Evolutionary conservation across 2,888 invertebrate species (phyloP), one percentile per base, ranked within the genome.

Genomic region (Eupithecia subfuscata): DNA sequence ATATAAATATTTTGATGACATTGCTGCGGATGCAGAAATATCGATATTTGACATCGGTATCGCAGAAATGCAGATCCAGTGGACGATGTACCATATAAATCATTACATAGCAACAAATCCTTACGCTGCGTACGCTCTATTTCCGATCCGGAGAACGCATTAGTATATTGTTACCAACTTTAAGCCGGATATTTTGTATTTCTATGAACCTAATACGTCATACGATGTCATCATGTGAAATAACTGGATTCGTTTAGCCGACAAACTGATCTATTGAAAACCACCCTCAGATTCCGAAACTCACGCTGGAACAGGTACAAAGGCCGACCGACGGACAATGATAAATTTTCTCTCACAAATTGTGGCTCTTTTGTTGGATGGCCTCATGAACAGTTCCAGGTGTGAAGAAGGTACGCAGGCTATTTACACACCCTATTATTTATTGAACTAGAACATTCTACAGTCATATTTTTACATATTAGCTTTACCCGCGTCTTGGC

Each of bases 301-400:
- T 60, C 60, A 60, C 22, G 60, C 60, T 60, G 2, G 60, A 60
- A 12, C 60, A 25, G 22, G 60, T 25, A 12, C 22, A 25, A 60
- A 25, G 60, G 60, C 14, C 60, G 25, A 25, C 25, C 60, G 60
- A 25, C 11, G 60, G 60, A 60, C 60, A 60, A 60, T 60, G 60
- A 60, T 60, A 60, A 25, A 60, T 60, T 22, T 56, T 56, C 60
- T 60, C 56, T 56, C 22, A n/a, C 34, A 34, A 25, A 40, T 52
- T 48, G 56, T 56, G 56, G 22, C 22, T 56, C 56, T 56, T 56
- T 56, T 56, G 60, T 60, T 60, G 25, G 25, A 60, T 60, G 22
- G 60, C 25, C 14, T 60, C 60, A 60, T 60, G 60, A 60, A 60
- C 25, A 25, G 60, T 60, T 60, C 14, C 25, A 22, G 1, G 60